Evolutionary conservation across 2,888 invertebrate genomes (phyloP).

Genomic region (Miltochrista miniata): DNA sequence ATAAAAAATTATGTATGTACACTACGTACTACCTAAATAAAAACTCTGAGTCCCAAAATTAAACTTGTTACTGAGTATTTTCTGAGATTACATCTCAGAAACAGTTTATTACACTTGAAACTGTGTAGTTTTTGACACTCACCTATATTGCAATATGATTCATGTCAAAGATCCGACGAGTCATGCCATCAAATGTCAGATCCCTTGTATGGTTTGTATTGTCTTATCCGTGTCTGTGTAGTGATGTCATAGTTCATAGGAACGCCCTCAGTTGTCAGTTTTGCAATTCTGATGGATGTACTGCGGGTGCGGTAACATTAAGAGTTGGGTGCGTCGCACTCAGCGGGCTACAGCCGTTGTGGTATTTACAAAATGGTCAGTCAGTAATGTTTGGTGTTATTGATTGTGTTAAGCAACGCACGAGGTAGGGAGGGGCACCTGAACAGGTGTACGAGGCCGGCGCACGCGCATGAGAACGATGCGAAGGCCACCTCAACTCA

Average conservation of each 20-base stretch:
- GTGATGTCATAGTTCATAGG: conserved; percentile 75
- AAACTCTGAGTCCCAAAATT: conserved; percentile 2
- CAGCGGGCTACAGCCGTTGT: conserved; percentile 37
- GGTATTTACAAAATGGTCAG: conserved; percentile 59
- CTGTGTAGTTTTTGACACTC: conserved; percentile 55
- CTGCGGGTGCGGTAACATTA: conserved; percentile 21
- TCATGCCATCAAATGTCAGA: conserved; percentile 71
- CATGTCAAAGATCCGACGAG: conserved; percentile 64
- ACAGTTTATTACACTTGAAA: conserved; percentile 45
- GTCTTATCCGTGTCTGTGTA: conserved; percentile 52
- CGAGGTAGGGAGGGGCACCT: conserved; percentile 48
- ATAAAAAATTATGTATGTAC: background rate
- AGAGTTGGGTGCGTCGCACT: conserved; percentile 40
- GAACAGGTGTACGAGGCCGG: conserved; percentile 73
- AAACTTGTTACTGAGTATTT: conserved; percentile 7
- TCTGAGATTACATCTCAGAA: conserved; percentile 13
- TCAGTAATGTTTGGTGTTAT: conserved; percentile 54
- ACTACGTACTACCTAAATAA: background rate
- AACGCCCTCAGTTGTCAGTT: conserved; percentile 61
- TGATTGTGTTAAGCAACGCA: conserved; percentile 59
- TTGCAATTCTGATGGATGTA: conserved; percentile 61
- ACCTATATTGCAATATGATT: conserved; percentile 60
- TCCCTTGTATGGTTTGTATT: conserved; percentile 74
- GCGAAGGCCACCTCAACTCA: conserved; percentile 63
- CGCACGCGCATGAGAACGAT: conserved; percentile 66